Conservation (phyloP, 2,113 vertebrate species). For the Cisticola juncidis region DNA sequence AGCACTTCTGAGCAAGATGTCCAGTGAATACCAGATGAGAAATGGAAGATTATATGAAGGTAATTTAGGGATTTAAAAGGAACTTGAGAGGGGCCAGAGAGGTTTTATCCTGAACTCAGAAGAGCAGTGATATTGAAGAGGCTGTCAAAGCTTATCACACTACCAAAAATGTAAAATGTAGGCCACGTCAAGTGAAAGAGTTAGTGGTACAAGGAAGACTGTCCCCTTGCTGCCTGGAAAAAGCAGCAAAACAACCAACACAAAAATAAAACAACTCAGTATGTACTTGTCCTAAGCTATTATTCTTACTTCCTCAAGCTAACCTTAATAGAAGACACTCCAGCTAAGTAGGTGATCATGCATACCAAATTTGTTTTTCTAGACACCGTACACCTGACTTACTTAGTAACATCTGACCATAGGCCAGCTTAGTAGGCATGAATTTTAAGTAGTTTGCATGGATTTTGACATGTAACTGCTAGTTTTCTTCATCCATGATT, state of each 20-base stretch:
- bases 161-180: not conserved
- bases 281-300: slow-evolving; percentile 20
- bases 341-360: slow-evolving; percentile 38
- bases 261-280: not conserved
- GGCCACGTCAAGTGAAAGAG: not conserved
- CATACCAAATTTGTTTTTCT: slow-evolving; percentile 40
- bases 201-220: not conserved
- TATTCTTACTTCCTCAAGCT: slow-evolving; percentile 7
- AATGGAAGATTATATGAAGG: slow-evolving; percentile 18
- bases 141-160: slow-evolving; percentile 40
- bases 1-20: not conserved
- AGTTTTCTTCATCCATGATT: slow-evolving; percentile 37
- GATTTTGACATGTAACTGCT: slow-evolving; percentile 41
- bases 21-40: slow-evolving; percentile 8
- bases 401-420: slow-evolving; percentile 25
- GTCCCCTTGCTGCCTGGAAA: not conserved
- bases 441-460: slow-evolving; percentile 42
- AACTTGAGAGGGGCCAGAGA: slow-evolving; percentile 34
- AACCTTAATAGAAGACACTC: slow-evolving; percentile 33
- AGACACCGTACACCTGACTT: not conserved
- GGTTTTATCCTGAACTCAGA: slow-evolving; percentile 35
- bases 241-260: not conserved
- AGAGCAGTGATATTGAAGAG: slow-evolving; percentile 24
- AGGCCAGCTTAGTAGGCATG: slow-evolving; percentile 20
- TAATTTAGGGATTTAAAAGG: slow-evolving; percentile 56